Conservation (phyloP, 2,113 vertebrate species). For the Micronycteris hirsuta region DNA sequence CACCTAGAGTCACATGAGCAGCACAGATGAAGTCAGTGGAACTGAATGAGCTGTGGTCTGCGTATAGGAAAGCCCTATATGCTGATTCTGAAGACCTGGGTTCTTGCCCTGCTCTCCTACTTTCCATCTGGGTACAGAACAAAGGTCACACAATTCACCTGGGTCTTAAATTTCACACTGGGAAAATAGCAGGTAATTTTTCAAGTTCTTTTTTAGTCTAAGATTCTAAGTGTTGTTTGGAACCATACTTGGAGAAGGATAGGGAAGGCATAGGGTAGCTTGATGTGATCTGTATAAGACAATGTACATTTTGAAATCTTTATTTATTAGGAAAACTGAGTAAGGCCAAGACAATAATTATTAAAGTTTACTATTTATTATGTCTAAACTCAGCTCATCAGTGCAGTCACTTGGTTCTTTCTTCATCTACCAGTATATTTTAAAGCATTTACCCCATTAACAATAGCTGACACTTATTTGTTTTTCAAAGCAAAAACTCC, state of each 20-base stretch:
- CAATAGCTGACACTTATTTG: not conserved
- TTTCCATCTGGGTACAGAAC: not conserved
- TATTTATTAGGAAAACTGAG: not conserved
- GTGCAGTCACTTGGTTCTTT: not conserved
- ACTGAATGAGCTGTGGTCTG: fast-evolving
- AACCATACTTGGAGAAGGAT: not conserved
- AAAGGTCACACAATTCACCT: not conserved
- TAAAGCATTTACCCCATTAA: not conserved
- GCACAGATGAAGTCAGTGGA: not conserved
- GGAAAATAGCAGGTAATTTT: not conserved
- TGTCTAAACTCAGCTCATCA: not conserved
- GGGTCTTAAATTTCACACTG: not conserved
- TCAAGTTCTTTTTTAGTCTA: not conserved
- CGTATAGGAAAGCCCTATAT: not conserved
- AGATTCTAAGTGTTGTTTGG: not conserved
- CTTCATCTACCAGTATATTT: not conserved
- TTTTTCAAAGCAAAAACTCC: not conserved
- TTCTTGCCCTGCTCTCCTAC: not conserved
- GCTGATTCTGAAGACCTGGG: not conserved
- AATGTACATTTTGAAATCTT: not conserved
- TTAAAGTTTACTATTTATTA: not conserved
- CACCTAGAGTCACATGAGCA: not conserved
- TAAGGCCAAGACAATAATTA: not conserved
- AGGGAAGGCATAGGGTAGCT: not conserved
- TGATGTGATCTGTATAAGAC: not conserved